Conservation (phyloP, 2,113 vertebrate genomes). For the Thymallus thymallus region DNA sequence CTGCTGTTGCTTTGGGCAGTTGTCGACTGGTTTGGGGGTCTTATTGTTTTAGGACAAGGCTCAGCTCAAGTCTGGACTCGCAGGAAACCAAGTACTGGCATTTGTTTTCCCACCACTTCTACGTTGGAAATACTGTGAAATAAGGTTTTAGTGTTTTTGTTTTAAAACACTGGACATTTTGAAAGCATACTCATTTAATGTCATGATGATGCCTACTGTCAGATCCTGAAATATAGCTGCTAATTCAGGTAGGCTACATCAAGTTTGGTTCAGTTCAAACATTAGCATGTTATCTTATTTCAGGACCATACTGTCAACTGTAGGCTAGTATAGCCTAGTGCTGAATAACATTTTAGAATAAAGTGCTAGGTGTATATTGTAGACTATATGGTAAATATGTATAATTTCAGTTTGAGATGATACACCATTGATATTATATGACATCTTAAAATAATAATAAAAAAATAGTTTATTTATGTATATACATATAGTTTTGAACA, state of each 20-base stretch:
- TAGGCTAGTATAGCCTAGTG: background rate
- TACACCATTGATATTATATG: background rate
- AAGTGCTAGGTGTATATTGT: background rate
- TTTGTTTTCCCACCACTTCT: background rate
- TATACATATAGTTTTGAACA: conserved; percentile 2
- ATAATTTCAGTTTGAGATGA: background rate
- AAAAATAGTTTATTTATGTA: background rate
- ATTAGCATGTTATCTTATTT: background rate
- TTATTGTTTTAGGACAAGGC: background rate
- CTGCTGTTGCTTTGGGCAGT: conserved; percentile 9
- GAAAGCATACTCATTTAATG: background rate
- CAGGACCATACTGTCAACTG: background rate
- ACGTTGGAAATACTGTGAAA: conserved; percentile 1
- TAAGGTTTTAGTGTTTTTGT: background rate
- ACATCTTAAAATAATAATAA: conserved; percentile 6
- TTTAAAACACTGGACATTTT: background rate
- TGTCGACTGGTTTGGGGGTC: conserved; percentile 22
- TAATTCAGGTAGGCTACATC: too few relatives aligned
- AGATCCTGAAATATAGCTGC: too few relatives aligned
- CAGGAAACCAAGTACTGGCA: conserved; percentile 21
- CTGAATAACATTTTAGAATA: background rate
- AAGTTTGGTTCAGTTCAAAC: too few relatives aligned
- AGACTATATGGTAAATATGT: background rate
- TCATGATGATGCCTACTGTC: too few relatives aligned
- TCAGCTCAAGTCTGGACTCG: conserved; percentile 42